Base-by-base conservation (phyloP, 2,888 invertebrate species). In the Neoascia interrupta region DNA sequence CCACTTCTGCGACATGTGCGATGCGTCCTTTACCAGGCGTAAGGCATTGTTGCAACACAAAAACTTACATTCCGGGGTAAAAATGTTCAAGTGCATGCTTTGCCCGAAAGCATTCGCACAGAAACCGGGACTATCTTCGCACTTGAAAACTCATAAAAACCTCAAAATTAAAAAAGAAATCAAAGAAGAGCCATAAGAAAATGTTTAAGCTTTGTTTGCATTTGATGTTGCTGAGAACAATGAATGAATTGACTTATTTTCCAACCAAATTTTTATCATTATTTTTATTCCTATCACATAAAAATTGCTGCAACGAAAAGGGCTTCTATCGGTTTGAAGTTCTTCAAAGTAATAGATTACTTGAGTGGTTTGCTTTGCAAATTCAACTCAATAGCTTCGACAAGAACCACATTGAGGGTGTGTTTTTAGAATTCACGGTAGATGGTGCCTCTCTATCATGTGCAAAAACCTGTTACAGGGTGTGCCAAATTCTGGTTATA, bases 1-100 rank as follows among this genome's bases (percentile, higher is more conserved):
- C 0, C 84, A 83, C 23, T 72, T 81, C 10, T 87, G 87, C 37
- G 21, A 82, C 0, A 10, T 74, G 5, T 83, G 83, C 16, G 39
- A 79, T 3, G 60, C 82, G 5, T 43, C 54, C 6, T 83, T 83
- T 53, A 68, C 82, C 0, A 58, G 82, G 3, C 51, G 75, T 6
- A 82, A 82, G 18, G 81, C 83, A 3, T n/a, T 83, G 10, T 28
- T 70, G 11, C 80, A 80, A 28, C 83, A 83, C 26, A 19, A 63
- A 5, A 81, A 82, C 13, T 31, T 83, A 5, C 83, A 83, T 49
- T 81, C 75, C 6, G 82, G 58, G 16, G 81, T 82, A 0, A 81
- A 81, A 36, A 69, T 81, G 26, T 82, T 82, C 70, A 68, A 72
- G 26, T 83, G 83, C 41, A 74, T 34, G 10, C 72, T 80, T 45